Evolutionary conservation across 2,888 invertebrate genomes (phyloP), one percentile per base, ranked within the genome.

Genomic region (Nemotelus nigrinus): DNA sequence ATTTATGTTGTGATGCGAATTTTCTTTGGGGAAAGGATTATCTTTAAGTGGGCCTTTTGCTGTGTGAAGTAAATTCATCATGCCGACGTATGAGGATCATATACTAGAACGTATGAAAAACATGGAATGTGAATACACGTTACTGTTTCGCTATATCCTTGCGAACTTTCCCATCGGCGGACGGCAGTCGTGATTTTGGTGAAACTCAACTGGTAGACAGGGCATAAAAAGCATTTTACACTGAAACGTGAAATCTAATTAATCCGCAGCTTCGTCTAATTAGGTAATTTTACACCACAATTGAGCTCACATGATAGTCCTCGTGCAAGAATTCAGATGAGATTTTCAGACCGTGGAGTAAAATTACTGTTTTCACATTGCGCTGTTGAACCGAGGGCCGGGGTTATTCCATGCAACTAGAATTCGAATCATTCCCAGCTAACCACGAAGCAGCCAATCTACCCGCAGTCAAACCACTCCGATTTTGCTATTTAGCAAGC

Each of bases 201-300:
- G 25, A 25, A 25, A 25, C 25, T 25, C 25, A 25, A 25, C 25
- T 25, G 25, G 25, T 25, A 25, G 25, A 10, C 63, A 45, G 7
- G 63, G 74, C 74, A 60, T 74, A 71, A 71, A 65, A 67, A 67
- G 70, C 60, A 70, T 70, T 71, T 70, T 71, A 71, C 70, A 71
- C 60, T 77, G 47, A 77, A 77, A 60, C 70, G 77, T 70, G 76
- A 76, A 77, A 78, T 78, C 79, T 78, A 79, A 78, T 79, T 79
- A 79, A 79, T 79, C 77, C 77, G 68, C 77, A 78, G 68, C 78
- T 64, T 43, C 57, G 58, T 74, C 68, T 79, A 79, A 78, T 79
- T 79, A 79, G 79, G 79, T 79, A 79, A 79, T 78, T 79, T 79
- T 79, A 79, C 78, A 78, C 78, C 77, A 77, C 79, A 79, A 76